Base-by-base conservation (phyloP, 2,113 vertebrate species). In the Hypomesus transpacificus region DNA sequence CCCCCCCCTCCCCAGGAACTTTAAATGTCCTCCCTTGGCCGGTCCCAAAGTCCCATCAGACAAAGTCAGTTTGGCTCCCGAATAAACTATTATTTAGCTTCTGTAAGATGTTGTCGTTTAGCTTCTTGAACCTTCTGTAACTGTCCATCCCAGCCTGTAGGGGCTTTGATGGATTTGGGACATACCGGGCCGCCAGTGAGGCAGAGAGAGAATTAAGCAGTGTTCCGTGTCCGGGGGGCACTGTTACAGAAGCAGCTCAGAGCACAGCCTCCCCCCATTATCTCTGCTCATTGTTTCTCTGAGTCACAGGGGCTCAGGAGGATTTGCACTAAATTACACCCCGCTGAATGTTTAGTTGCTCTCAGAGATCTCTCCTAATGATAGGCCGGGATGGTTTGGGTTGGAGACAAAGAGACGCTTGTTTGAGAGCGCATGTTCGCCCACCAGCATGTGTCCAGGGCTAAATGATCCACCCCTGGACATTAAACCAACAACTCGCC, bases 111-210 rank as follows among this genome's bases (percentile, higher is more conserved):
- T 39, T 51, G 60, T 50, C 6, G 14, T 2, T 70, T 24, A 59
- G 18, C 39, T 56, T 64, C 17, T 46, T 71, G 53, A 8, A 46
- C 28, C 53, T 34, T 69, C 24, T 20, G 51, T n/a, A 66, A 59
- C 50, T 64, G 53, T 21, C 64, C 39, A 17, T 72, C 75, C 69
- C 75, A 75, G 58, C 69, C 70, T 74, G 74, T 63, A 82, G 11
- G 22, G 54, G 21, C 28, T 5, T 22, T 24, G 68, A 18, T 58
- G 6, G 51, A 69, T 18, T 31, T 66, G 56, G 22, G 60, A 73
- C 78, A 83, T 83, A 78, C 81, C 78, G 66, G 53, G 1, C 16
- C 20, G 54, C 17, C 70, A 71, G 57, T 71, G 81, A 67, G 75
- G 81, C 75, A 69, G 66, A 79, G 58, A 70, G 57, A 66, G 39